Base-by-base conservation (phyloP, 2,113 vertebrate species). In the Bambusicola thoracicus region DNA sequence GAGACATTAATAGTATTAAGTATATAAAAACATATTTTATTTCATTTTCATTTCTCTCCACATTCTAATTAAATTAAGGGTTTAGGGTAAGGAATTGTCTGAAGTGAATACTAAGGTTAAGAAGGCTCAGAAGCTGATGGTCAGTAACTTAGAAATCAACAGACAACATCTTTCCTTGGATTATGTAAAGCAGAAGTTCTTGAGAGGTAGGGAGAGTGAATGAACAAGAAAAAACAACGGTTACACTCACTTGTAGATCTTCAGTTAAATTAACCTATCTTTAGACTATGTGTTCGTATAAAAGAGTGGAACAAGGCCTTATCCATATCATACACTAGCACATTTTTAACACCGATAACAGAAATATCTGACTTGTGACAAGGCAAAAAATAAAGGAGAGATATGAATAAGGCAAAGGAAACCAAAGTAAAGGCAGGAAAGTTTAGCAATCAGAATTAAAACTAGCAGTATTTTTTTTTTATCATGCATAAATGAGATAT, bases 391-490 rank as follows among this genome's bases (percentile, higher is more conserved):
- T 41, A 78, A 61, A 78, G 24, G 70, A 92, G 93, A 92, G 17
- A 7, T 92, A 34, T 78, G 18, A 85, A 79, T 92, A 53, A 70
- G 73, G 56, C 62, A 87, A 94, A 96, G 55, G 41, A 93, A 78
- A 16, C 38, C 73, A n/a, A 91, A 69, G 18, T 17, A 92, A 94
- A 95, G 43, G 51, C n/a, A 73, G 58, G 79, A 76, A 91, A 67
- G 18, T 53, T 89, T 12, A 76, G 81, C 78, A 95, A 66, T 80
- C 69, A 95, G 95, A 97, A 88, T 65, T 32, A 82, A 95, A 91
- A 72, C 30, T 59, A 68, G 51, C 49, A 78, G 21, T 36, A 56
- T 56, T 80, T 58, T 56, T 56, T 80, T 58, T 56, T 56, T 32
- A 73, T 81, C 25, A 11, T 34, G 11, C 4, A 43, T 76, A 95